phyloP scores from a whole-genome alignment of 2,888 invertebrate genomes.

The Papilio elwesi region DNA sequence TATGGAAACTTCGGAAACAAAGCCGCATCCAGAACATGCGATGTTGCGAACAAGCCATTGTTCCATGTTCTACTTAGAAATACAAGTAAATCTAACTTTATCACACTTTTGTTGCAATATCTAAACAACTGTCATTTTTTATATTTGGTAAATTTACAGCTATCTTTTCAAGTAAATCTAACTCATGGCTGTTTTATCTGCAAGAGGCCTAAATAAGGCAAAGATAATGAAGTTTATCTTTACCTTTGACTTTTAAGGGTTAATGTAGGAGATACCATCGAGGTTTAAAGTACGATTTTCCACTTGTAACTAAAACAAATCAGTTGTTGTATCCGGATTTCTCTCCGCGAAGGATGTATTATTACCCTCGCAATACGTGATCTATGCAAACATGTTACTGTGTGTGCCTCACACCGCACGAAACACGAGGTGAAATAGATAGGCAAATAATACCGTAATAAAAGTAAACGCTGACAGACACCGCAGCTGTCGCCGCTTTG shows the following conservation, averaged over 20 bases:
- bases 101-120: background rate
- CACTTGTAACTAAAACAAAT: too few species aligned
- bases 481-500: conserved; percentile 21
- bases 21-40: conserved; percentile 3
- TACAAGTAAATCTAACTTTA: conserved; percentile 5
- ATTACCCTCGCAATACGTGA: background rate
- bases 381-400: background rate
- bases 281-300: too few species aligned
- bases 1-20: background rate
- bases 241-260: too few species aligned
- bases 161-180: background rate
- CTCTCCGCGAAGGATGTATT: too few species aligned
- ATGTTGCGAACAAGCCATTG: background rate
- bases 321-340: too few species aligned
- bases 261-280: too few species aligned
- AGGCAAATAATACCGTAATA: conserved; percentile 31
- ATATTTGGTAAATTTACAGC: background rate
- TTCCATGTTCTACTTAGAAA: conserved; percentile 8
- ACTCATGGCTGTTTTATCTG: too few species aligned
- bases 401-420: background rate
- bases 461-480: conserved; percentile 15
- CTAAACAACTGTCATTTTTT: background rate
- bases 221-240: too few species aligned
- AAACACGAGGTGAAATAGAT: conserved; percentile 3
- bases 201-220: too few species aligned